Base-by-base conservation (phyloP, 2,797 vertebrate species). In the Sebastes itinus region DNA sequence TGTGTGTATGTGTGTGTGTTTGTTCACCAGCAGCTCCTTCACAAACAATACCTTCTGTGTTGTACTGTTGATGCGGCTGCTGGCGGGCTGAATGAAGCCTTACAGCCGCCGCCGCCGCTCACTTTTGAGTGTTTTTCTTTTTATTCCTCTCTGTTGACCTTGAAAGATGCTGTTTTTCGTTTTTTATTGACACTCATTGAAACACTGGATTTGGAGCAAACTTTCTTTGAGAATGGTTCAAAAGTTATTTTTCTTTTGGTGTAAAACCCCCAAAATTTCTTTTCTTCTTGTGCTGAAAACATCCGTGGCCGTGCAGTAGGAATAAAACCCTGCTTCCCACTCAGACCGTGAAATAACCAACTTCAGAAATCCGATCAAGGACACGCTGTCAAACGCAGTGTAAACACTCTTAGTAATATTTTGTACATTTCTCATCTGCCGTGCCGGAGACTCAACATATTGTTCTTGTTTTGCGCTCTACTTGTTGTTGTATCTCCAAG, bases 311-410 rank as follows among this genome's bases (percentile, higher is more conserved):
- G 1, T 16, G 23, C 22, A 28, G 18, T 0, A 16, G 10, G 9
- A 23, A 28, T 16, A 18, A 35, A 22, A 6, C 20, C 11, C 27
- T 22, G 32, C 61, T 2, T 11, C 30, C 62, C 65, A 55, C 49
- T 80, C 66, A 77, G 81, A 86, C 89, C 13, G 65, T 90, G 79
- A 94, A 95, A 94, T 93, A 92, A 92, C 76, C 88, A 91, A 87
- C 88, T 87, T 85, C 46, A 86, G 55, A 86, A 92, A 94, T 94
- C 88, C 87, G 12, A 88, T 94, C 81, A 91, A 81, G 83, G 79
- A 82, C 88, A 84, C 23, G 66, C 52, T 83, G 89, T 90, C 38
- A 23, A 23, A 28, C 4, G 22, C 71, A 65, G 72, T 78, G 75
- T 87, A 83, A 92, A 88, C 88, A 87, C 70, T 86, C 85, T 76